A percentile compares a stretch with the other conserved stretches of the same genome.
Conservation (phyloP, 2,113 vertebrate species). For the Passer montanus region DNA sequence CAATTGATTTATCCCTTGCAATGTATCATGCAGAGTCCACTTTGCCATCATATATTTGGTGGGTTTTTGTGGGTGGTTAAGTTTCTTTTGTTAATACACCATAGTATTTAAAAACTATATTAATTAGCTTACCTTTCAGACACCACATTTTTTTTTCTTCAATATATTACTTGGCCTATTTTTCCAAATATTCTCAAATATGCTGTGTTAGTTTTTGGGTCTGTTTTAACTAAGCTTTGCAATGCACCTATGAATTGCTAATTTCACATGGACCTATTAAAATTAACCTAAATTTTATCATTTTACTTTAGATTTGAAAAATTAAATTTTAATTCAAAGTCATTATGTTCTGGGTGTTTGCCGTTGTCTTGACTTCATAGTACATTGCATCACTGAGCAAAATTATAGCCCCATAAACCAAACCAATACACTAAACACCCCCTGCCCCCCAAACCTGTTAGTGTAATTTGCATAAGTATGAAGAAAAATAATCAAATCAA, state of each 20-base stretch:
- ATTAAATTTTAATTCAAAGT: not conserved
- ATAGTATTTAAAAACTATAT: not conserved
- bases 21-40: not conserved
- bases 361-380: not conserved
- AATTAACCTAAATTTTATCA: not conserved
- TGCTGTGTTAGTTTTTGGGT: not conserved
- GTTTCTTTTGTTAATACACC: not conserved
- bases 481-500: not conserved
- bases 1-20: not conserved
- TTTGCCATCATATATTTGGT: not conserved
- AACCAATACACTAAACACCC: not conserved
- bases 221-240: not conserved
- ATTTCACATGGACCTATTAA: not conserved
- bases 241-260: not conserved
- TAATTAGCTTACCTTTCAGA: not conserved
- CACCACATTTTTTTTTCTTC: not conserved
- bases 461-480: not conserved
- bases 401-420: not conserved
- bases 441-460: accelerated
- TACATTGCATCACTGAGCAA: not conserved
- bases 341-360: not conserved
- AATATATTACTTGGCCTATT: not conserved
- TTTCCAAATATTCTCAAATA: not conserved
- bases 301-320: not conserved
- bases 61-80: accelerated